Evolutionary conservation across 2,888 invertebrate genomes (phyloP).

Genomic region (Ichneumon xanthorius): DNA sequence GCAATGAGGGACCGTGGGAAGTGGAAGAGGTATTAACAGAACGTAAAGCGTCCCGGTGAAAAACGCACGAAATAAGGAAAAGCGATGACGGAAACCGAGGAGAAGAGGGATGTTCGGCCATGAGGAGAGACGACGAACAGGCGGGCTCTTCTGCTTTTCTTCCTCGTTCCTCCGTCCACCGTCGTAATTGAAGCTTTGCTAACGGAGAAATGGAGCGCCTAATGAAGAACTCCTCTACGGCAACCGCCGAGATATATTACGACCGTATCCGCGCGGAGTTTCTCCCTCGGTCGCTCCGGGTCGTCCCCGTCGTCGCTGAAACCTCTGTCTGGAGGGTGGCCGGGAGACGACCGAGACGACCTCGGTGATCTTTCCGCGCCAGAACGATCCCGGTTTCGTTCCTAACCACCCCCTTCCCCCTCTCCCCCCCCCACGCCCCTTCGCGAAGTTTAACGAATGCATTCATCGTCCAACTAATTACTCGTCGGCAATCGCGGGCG

Average conservation of each 20-base stretch:
- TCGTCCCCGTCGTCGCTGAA: slow-evolving; percentile 41
- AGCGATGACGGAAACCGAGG: neutral
- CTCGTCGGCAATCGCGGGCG: slow-evolving; percentile 21
- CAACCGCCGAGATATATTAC: slow-evolving; percentile 54
- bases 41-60: neutral
- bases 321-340: slow-evolving; percentile 25
- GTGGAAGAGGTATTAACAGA: neutral
- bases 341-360: slow-evolving; percentile 45
- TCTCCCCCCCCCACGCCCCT: neutral
- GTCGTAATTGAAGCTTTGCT: slow-evolving; percentile 32
- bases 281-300: slow-evolving; percentile 2
- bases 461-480: slow-evolving; percentile 39
- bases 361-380: slow-evolving; percentile 49
- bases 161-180: slow-evolving; percentile 3
- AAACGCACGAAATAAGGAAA: slow-evolving; percentile 7
- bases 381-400: slow-evolving; percentile 1
- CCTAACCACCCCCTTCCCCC: neutral
- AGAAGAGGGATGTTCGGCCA: slow-evolving; percentile 8
- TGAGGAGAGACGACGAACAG: slow-evolving; percentile 29
- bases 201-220: slow-evolving; percentile 65
- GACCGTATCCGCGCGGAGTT: slow-evolving; percentile 38
- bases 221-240: slow-evolving; percentile 66
- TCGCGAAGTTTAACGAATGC: slow-evolving; percentile 48
- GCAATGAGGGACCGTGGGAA: slow-evolving; percentile 14
- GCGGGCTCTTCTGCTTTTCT: slow-evolving; percentile 15